Conservation (phyloP, 2,888 invertebrate species). For the Rotaria sp. region DNA sequence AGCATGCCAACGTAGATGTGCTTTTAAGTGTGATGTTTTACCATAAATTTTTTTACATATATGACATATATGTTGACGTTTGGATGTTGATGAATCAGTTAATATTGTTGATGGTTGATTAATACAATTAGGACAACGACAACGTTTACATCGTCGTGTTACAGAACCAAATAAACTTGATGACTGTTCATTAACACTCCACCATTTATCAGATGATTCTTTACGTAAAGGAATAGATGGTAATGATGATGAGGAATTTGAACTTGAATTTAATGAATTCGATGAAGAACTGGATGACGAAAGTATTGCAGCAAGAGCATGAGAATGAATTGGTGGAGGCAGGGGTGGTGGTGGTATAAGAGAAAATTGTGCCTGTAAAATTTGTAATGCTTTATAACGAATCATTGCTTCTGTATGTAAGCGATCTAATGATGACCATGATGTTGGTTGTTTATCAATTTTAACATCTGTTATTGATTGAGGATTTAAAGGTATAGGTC, state of each 20-base stretch:
- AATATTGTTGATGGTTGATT: not conserved
- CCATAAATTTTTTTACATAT: conserved; percentile 84
- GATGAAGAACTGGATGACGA: not conserved
- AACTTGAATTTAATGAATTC: not conserved
- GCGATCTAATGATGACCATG: not conserved
- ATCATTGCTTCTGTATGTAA: conserved; percentile 7
- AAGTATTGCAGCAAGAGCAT: not conserved
- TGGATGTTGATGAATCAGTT: not conserved
- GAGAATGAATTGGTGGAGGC: not conserved
- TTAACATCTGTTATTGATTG: not conserved
- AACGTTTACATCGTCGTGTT: conserved; percentile 31
- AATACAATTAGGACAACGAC: conserved; percentile 25
- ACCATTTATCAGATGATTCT: conserved; percentile 14
- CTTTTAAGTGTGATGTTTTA: conserved; percentile 92
- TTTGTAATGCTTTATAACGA: conserved; percentile 16
- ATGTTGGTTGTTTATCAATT: not conserved
- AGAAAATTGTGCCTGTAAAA: not conserved
- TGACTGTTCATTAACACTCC: conserved; percentile 14
- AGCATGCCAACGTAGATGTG: conserved; percentile 84
- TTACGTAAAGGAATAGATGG: not conserved
- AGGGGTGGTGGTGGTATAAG: not conserved
- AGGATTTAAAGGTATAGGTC: not conserved
- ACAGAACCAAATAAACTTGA: conserved; percentile 21
- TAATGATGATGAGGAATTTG: not conserved
- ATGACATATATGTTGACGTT: conserved; percentile 27